Evolutionary conservation across 64 coral and sea anemone genomes (phyloP), one percentile per base, ranked within the genome.

Genomic region (Porites lutea): DNA sequence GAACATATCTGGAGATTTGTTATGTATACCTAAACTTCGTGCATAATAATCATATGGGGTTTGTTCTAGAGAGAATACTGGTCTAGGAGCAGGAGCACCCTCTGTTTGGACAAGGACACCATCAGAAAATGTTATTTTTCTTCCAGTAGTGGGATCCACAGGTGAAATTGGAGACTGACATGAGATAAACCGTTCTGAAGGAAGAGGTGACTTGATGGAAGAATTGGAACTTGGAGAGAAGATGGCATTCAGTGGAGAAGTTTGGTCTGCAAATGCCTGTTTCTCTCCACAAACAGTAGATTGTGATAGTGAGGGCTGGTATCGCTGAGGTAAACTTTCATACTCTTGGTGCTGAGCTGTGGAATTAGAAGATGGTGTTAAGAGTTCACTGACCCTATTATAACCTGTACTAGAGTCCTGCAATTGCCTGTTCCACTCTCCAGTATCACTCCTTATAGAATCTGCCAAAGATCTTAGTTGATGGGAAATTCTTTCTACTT

Each of bases 61-160:
- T 61, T 94, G 87, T 6, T 77, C 71, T 46, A 94, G 21, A 13
- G 55, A 37, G 13, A 79, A 66, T 52, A 88, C 61, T 67, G 95
- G 88, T 49, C 59, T 94, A 16, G 92, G 95, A 20, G 87, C 75
- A 2, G 88, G 79, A 3, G 82, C 91, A 12, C 91, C 88, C 13
- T 86, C 90, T 48, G 90, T 82, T 69, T 68, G 55, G 27, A 89
- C 77, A 27, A 94, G 9, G 68, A 89, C 92, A 75, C 92, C 92
- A 67, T 52, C 48, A 22, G 88, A 53, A 88, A 79, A 94, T 70
- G 58, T 46, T 13, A 89, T 53, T 13, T 53, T 82, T 76, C 46
- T 68, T 67, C 81, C 81, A 21, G 62, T 22, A 23, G 63, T 51
- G 16, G 87, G 7, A 13, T 84, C 57, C 43, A 49, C 45, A 13